phyloP scores from a whole-genome alignment of 1,140 invertebrate genomes.

The Bombus pascuorum region DNA sequence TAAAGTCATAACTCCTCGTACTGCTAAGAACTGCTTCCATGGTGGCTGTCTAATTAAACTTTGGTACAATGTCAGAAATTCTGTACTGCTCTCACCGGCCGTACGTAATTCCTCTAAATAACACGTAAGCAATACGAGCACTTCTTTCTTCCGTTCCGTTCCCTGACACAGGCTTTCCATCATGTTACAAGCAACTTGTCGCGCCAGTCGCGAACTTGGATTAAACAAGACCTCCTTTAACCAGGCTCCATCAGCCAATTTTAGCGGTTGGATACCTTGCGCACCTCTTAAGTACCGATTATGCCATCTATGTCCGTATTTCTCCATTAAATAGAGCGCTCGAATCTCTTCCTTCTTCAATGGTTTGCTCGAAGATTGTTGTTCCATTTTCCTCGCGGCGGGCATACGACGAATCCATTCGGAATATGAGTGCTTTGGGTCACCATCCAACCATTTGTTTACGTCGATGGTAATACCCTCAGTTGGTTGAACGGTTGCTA shows the following conservation, averaged over 20 bases:
- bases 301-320: constrained; percentile 88
- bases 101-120: constrained; percentile 93
- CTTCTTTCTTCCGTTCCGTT: constrained; percentile 87
- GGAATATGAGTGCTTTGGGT: constrained; percentile 87
- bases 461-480: constrained; percentile 89
- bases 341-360: constrained; percentile 82
- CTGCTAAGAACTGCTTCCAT: constrained; percentile 96
- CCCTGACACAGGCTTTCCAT: constrained; percentile 91
- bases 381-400: constrained; percentile 71
- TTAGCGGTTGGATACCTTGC: constrained; percentile 80
- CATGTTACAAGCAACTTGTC: constrained; percentile 94
- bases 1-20: constrained; percentile 92
- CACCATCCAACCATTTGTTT: constrained; percentile 89
- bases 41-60: constrained; percentile 91
- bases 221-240: constrained; percentile 95
- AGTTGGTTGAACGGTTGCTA: constrained; percentile 82
- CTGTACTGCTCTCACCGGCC: constrained; percentile 95
- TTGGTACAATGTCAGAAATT: constrained; percentile 94
- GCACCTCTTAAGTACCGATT: constrained; percentile 75
- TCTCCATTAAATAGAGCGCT: constrained; percentile 88
- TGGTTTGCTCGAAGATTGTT: constrained; percentile 63
- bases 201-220: constrained; percentile 92
- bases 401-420: constrained; percentile 87
- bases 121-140: constrained; percentile 93
- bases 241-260: constrained; percentile 89